Conservation (phyloP, 2,888 invertebrate species). For the Machimus rusticus region DNA sequence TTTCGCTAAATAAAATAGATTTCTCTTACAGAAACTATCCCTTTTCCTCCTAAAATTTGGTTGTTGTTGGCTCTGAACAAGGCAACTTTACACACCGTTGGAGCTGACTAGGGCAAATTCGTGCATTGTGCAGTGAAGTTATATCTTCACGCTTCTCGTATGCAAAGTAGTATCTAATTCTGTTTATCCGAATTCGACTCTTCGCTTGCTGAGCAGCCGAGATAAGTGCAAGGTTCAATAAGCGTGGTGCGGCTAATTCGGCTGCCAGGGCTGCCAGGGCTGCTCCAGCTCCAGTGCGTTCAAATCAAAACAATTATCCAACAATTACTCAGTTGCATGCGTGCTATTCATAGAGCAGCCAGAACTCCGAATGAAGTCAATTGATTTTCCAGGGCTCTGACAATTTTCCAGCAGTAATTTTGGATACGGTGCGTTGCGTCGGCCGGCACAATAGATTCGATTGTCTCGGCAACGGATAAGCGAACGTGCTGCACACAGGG, state of each 20-base stretch:
- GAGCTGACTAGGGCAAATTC: not conserved
- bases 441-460: not conserved
- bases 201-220: not conserved
- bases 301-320: not conserved
- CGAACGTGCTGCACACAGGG: not conserved
- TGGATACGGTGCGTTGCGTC: not conserved
- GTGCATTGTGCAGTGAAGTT: not conserved
- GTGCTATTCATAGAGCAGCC: not conserved
- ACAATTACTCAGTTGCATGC: not conserved
- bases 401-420: conserved; percentile 6
- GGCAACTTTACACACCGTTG: not conserved
- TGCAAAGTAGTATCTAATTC: not conserved
- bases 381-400: not conserved
- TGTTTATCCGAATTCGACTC: not conserved
- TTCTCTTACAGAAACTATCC: too few relatives aligned
- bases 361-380: not conserved
- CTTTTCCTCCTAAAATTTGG: too few relatives aligned
- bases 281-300: not conserved
- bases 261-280: not conserved
- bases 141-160: not conserved
- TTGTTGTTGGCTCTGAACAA: too few relatives aligned
- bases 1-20: too few relatives aligned
- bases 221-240: not conserved
- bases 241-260: not conserved
- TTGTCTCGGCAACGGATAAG: not conserved